These are phyloP conservation scores for Tinea trinotella DNA, from an alignment of 2,888 invertebrate species.

Conservation along the genomic window DNA sequence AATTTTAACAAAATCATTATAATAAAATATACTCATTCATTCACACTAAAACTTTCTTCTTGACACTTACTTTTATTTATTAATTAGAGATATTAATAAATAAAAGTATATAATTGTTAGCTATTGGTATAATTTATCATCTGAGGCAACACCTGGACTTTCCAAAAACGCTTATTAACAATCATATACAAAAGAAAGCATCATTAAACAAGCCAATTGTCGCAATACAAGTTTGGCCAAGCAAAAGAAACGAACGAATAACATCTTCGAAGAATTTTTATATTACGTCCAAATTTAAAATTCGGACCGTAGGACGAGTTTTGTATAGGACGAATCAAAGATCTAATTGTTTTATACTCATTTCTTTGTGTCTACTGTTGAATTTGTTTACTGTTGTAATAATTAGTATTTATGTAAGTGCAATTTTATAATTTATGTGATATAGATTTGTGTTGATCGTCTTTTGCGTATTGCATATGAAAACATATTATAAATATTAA, in stretches of 20 bases:
- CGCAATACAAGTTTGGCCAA: constrained; percentile 1
- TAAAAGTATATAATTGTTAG: neutral
- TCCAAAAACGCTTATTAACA: constrained; percentile 6
- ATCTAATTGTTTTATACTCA: too few relatives aligned
- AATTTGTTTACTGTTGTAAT: too few relatives aligned
- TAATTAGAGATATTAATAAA: too few relatives aligned
- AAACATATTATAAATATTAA: too few relatives aligned
- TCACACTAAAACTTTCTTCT: neutral
- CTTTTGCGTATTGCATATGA: too few relatives aligned
- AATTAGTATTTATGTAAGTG: too few relatives aligned
- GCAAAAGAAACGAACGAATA: neutral
- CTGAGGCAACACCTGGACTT: neutral
- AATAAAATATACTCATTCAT: too few relatives aligned
- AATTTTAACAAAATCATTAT: too few relatives aligned
- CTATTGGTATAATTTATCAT: neutral
- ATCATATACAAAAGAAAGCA: constrained; percentile 9
- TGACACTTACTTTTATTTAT: neutral
- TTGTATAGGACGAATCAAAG: neutral
- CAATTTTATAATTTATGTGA: too few relatives aligned
- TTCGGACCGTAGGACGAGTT: neutral
- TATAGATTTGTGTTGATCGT: too few relatives aligned
- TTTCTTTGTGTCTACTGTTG: too few relatives aligned
- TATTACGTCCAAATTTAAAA: neutral
- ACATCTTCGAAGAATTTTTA: neutral
- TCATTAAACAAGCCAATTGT: constrained; percentile 10